A percentile compares a stretch with the other conserved stretches of the same genome.
Conservation (phyloP, 2,888 invertebrate species). For the Panzeria rudis region DNA sequence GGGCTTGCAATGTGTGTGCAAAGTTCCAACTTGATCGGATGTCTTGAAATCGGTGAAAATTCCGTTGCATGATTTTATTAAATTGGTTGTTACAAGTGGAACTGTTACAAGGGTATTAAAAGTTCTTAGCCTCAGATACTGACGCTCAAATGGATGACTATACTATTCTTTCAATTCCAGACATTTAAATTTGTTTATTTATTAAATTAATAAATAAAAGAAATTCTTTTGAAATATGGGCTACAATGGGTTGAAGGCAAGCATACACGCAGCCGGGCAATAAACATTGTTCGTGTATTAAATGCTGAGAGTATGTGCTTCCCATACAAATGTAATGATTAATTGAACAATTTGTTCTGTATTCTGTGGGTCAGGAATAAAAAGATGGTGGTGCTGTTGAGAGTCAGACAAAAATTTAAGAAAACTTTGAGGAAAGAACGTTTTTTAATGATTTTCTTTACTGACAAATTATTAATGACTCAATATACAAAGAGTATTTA, state of each 20-base stretch:
- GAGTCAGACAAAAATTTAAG: background rate
- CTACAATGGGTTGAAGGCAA: slow-evolving; percentile 44
- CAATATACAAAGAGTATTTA: background rate
- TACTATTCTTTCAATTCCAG: slow-evolving; percentile 1
- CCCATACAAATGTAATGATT: slow-evolving; percentile 45
- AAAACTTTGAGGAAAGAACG: background rate
- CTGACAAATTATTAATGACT: background rate
- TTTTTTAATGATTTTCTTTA: background rate
- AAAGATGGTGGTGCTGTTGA: background rate
- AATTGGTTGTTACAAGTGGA: no score
- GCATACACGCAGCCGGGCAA: background rate
- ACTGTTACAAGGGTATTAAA: background rate
- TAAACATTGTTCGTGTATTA: background rate
- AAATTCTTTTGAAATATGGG: slow-evolving; percentile 46
- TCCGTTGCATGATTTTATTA: no score
- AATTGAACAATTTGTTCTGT: slow-evolving; percentile 32
- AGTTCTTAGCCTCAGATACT: background rate
- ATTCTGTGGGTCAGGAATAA: background rate
- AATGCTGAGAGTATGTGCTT: slow-evolving; percentile 19
- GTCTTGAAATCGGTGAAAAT: no score
- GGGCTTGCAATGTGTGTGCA: no score
- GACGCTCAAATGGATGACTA: background rate
- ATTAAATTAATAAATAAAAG: slow-evolving; percentile 24
- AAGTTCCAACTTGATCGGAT: no score
- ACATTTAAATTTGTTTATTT: slow-evolving; percentile 10